These are phyloP conservation scores for Spisula solida DNA, from an alignment of 2,888 invertebrate species.

Conservation along the genomic window DNA sequence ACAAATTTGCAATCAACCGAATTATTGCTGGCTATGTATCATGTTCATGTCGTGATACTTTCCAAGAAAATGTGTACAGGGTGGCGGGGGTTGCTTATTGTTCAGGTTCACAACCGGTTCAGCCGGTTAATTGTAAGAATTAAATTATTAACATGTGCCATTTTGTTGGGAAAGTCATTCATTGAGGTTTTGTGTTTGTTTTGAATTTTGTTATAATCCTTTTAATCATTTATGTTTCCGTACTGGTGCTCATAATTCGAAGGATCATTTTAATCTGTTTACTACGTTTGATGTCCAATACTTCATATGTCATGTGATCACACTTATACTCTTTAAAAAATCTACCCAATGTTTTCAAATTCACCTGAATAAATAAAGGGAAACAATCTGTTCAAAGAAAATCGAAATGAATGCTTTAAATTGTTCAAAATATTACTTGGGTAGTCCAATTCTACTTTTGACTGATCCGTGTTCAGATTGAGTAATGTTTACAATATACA, in stretches of 20 bases:
- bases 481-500: no score
- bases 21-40: background rate
- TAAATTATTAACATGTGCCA: background rate
- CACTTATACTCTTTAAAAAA: no score
- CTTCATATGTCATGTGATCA: no score
- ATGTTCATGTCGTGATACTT: background rate
- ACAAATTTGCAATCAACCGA: background rate
- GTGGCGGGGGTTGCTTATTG: no score
- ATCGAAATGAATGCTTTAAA: no score
- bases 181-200: background rate
- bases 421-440: no score
- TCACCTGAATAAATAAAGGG: no score
- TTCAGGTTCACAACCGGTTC: background rate
- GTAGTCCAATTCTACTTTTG: no score
- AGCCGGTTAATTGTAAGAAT: background rate
- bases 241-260: background rate
- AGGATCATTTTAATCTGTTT: background rate
- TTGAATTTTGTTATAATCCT: background rate
- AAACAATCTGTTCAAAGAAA: no score
- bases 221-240: background rate
- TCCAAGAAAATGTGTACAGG: background rate
- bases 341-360: no score
- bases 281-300: no score
- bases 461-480: no score
- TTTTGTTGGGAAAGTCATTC: background rate